Conservation (phyloP, 2,888 invertebrate species). For the Tenthredo livida region DNA sequence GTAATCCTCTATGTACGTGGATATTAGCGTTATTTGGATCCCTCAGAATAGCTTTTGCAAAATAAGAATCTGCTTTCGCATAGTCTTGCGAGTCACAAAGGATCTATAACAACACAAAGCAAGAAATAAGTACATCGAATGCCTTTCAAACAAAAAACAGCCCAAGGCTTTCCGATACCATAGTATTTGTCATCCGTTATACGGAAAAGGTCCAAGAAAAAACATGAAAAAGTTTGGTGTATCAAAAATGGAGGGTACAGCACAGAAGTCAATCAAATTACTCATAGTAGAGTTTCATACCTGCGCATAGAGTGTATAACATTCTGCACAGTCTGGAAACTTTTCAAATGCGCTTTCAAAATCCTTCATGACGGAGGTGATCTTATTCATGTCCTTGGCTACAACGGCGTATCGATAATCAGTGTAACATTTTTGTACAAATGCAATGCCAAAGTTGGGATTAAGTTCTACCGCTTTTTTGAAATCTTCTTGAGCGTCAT, state of each 20-base stretch:
- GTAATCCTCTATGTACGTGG: slow-evolving; percentile 92
- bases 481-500: slow-evolving; percentile 91
- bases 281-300: slow-evolving; percentile 75
- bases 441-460: slow-evolving; percentile 91
- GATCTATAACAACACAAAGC: slow-evolving; percentile 78
- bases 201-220: too few relatives aligned
- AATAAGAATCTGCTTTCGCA: slow-evolving; percentile 90
- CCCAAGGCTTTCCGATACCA: neutral
- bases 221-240: neutral
- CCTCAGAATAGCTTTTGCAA: slow-evolving; percentile 88
- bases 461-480: slow-evolving; percentile 90
- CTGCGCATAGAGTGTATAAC: slow-evolving; percentile 94
- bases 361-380: slow-evolving; percentile 84
- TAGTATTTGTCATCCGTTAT: neutral
- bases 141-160: neutral
- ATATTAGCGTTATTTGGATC: slow-evolving; percentile 93
- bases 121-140: neutral
- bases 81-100: slow-evolving; percentile 91
- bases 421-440: slow-evolving; percentile 94
- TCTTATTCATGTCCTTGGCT: slow-evolving; percentile 82
- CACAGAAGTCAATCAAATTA: neutral
- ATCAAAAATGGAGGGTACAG: neutral
- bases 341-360: slow-evolving; percentile 89
- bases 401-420: slow-evolving; percentile 88
- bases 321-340: slow-evolving; percentile 92